phyloP scores from a whole-genome alignment of 2,888 invertebrate genomes.

The Iphiclides podalirius region DNA sequence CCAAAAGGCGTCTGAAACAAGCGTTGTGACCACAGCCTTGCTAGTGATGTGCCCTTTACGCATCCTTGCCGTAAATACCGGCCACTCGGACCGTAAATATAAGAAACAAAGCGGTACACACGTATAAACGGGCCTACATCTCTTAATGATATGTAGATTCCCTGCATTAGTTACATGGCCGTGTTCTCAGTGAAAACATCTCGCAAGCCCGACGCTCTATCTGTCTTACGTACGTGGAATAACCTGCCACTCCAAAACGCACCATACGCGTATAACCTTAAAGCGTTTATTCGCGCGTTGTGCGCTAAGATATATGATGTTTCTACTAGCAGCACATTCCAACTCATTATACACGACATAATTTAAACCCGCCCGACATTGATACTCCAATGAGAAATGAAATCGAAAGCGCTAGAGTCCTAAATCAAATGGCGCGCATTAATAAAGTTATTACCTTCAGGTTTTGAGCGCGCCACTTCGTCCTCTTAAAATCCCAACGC shows the following conservation, averaged over 20 bases:
- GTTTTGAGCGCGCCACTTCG: constrained; percentile 40
- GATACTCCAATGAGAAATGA: constrained; percentile 43
- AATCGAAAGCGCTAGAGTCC: neutral
- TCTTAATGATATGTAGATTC: constrained; percentile 81
- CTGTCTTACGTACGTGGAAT: constrained; percentile 28
- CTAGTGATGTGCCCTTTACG: constrained; percentile 47
- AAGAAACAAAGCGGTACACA: constrained; percentile 76
- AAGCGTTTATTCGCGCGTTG: constrained; percentile 26
- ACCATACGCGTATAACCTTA: neutral
- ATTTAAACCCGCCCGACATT: constrained; percentile 57
- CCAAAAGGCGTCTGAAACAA: constrained; percentile 69
- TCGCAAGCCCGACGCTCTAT: constrained; percentile 48
- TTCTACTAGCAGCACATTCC: constrained; percentile 40
- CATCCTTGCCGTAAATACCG: constrained; percentile 71
- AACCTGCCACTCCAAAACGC: constrained; percentile 35
- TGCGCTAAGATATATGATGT: constrained; percentile 32
- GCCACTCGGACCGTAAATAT: constrained; percentile 69
- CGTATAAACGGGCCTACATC: constrained; percentile 74
- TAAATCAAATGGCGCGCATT: constrained; percentile 23
- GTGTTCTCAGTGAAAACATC: constrained; percentile 77
- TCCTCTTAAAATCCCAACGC: constrained; percentile 42
- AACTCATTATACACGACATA: constrained; percentile 79
- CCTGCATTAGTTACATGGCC: constrained; percentile 78
- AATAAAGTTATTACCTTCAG: constrained; percentile 44
- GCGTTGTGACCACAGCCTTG: constrained; percentile 40